These are phyloP conservation scores for Ophioderma brevispina DNA, from an alignment of 35 echinoderm and acorn worm species.

Conservation along the genomic window DNA sequence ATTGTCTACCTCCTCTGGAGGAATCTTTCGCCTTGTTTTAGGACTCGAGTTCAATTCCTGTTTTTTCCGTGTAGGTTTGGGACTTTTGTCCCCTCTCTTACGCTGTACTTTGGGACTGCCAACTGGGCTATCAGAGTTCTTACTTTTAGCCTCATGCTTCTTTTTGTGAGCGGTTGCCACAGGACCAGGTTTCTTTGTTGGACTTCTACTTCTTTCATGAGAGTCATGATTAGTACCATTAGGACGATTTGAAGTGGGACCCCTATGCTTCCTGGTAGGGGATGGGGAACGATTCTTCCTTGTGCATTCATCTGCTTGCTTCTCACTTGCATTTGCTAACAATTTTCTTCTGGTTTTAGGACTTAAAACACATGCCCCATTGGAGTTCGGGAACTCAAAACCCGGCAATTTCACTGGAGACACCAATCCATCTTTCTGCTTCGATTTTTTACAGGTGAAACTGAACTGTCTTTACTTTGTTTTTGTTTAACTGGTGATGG, in stretches of 20 bases:
- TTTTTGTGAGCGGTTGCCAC: neutral
- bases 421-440: too few species aligned
- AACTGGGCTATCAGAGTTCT: neutral
- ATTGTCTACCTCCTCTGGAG: neutral
- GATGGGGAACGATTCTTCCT: neutral
- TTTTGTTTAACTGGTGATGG: neutral
- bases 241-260: too few species aligned
- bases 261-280: neutral
- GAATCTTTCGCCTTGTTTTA: neutral
- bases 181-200: neutral
- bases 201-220: neutral
- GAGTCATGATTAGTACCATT: neutral
- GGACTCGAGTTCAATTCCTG: neutral
- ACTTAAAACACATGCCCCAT: neutral
- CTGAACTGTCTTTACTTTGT: neutral
- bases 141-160: too few species aligned
- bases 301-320: neutral
- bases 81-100: neutral
- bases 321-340: neutral
- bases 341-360: neutral
- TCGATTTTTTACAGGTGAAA: neutral
- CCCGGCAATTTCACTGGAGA: too few species aligned
- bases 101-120: neutral
- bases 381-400: neutral
- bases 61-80: neutral